A percentile compares a stretch with the other conserved stretches of the same genome.
phyloP scores from a whole-genome alignment of 2,888 invertebrate species.

The Orgyia antiqua region DNA sequence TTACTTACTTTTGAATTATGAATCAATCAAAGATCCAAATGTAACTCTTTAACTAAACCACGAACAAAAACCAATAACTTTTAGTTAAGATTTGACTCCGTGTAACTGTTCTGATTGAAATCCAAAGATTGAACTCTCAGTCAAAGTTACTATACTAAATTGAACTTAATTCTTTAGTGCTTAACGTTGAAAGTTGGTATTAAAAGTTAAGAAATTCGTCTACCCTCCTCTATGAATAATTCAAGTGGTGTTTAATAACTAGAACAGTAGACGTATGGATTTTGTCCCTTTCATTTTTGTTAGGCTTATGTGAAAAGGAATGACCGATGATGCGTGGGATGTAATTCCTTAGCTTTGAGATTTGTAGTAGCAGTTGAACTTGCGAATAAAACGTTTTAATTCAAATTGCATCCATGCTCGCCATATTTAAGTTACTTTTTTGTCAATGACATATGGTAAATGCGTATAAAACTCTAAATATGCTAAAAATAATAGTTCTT shows the following conservation, averaged over 20 bases:
- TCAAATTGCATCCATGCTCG: no score
- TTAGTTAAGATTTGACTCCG: conserved; percentile 36
- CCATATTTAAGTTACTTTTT: no score
- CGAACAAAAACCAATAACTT: conserved; percentile 36
- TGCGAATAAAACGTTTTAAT: no score
- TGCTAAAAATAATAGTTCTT: no score
- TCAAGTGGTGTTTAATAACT: conserved; percentile 72
- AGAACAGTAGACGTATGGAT: conserved; percentile 22
- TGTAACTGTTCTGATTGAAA: conserved; percentile 50
- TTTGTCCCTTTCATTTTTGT: conserved; percentile 21
- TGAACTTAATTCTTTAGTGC: conserved; percentile 27
- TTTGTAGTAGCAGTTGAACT: neutral
- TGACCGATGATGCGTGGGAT: conserved; percentile 18
- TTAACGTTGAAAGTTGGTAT: conserved; percentile 50
- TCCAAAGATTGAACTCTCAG: conserved; percentile 29
- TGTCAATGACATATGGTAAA: no score
- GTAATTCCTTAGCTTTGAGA: neutral
- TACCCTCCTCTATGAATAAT: conserved; percentile 72
- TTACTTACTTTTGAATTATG: no score
- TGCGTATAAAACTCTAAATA: no score
- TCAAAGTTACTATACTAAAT: conserved; percentile 25
- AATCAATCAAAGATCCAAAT: conserved; percentile 10
- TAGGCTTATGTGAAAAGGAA: conserved; percentile 19
- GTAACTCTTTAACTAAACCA: conserved; percentile 26
- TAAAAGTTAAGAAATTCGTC: conserved; percentile 50